These are phyloP conservation scores for Eulemur albifrons DNA, from an alignment of 2,797 vertebrate species.

Conservation along the genomic window DNA sequence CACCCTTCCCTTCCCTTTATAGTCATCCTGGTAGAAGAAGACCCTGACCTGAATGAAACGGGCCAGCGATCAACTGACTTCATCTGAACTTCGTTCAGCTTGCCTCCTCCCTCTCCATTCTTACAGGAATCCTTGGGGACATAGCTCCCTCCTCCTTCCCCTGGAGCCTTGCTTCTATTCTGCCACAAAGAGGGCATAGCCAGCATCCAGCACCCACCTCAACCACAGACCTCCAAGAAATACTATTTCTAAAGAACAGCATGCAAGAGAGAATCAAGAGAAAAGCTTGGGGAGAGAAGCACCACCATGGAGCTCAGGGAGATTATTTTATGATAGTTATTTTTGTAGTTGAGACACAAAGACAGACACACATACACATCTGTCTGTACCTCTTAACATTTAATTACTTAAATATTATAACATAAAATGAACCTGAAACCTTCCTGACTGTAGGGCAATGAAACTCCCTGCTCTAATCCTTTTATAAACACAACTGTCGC, in stretches of 20 bases:
- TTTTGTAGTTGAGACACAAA: not conserved
- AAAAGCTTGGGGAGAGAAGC: not conserved
- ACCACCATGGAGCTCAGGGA: not conserved
- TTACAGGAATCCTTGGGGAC: not conserved
- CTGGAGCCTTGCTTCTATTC: not conserved
- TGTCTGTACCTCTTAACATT: not conserved
- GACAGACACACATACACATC: not conserved
- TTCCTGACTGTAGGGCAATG: not conserved
- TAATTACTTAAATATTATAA: not conserved
- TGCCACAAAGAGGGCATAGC: not conserved
- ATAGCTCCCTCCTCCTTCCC: too few relatives aligned
- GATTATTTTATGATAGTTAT: not conserved
- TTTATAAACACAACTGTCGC: not conserved
- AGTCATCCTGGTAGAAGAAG: not conserved
- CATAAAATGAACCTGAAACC: not conserved
- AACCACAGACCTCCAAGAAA: not conserved
- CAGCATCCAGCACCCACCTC: not conserved
- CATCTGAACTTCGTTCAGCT: not conserved
- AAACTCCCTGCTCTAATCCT: not conserved
- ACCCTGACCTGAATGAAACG: not conserved
- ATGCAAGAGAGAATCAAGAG: not conserved
- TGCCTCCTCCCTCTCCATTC: not conserved
- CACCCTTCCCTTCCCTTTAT: not conserved
- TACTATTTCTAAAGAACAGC: not conserved
- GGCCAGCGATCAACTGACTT: not conserved